Conservation (phyloP, 2,888 invertebrate genomes). For the Emmelina monodactyla region DNA sequence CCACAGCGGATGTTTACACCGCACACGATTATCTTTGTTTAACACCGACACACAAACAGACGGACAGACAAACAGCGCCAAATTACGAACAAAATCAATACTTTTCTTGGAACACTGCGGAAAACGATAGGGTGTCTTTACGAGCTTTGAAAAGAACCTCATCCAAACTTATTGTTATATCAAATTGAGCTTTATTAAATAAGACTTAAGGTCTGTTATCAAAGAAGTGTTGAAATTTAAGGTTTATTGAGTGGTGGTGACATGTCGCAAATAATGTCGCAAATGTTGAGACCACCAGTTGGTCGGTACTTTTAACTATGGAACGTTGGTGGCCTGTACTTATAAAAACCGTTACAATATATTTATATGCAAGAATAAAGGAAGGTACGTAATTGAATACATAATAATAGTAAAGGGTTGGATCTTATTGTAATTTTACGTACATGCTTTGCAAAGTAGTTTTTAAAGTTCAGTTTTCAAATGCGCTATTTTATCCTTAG, state of each 20-base stretch:
- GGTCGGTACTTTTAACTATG: conserved; percentile 29
- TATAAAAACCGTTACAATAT: background rate
- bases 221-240: background rate
- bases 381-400: no score
- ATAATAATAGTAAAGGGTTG: no score
- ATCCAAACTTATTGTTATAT: conserved; percentile 7
- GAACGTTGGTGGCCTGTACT: background rate
- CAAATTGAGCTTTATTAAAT: conserved; percentile 16
- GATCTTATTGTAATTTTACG: no score
- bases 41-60: conserved; percentile 30
- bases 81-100: conserved; percentile 36
- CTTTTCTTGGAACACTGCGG: conserved; percentile 42
- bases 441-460: no score
- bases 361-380: background rate
- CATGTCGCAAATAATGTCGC: conserved; percentile 40
- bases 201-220: background rate
- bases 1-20: conserved; percentile 23
- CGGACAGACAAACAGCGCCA: conserved; percentile 32
- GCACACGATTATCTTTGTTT: conserved; percentile 47
- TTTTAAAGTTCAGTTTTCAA: no score
- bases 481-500: no score
- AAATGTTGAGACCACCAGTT: conserved; percentile 23
- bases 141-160: conserved; percentile 25
- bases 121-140: conserved; percentile 52
- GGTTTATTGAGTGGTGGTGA: conserved; percentile 37